Evolutionary conservation across 2,797 vertebrate species (phyloP), one percentile per base, ranked within the genome.

Genomic region (Mergus octosetaceus): DNA sequence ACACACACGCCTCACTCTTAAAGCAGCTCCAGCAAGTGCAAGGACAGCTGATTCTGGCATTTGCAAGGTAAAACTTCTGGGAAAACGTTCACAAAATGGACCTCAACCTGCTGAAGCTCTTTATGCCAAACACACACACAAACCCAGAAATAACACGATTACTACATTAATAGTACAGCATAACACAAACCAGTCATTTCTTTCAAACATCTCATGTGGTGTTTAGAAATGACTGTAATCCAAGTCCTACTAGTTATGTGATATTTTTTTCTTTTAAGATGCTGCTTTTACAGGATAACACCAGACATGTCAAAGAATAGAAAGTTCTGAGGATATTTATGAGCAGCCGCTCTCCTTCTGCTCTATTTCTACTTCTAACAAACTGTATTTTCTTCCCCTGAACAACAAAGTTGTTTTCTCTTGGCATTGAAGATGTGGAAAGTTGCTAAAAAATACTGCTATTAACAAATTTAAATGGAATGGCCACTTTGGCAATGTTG

Each of bases 391-490:
- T 49, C 56, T 21, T 47, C 39, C 89, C 82, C 88, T 38, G 53
- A 96, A 96, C 86, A 97, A 98, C 95, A 97, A 97, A 96, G 95
- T 79, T 96, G 79, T 95, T 96, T 95, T 91, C 75, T 70, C 64
- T 93, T 75, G 68, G 93, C 86, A 93, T 62, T 10, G 70, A 93
- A 98, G 97, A 98, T 88, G 94, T 97, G 28, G 60, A 88, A 97
- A 91, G 77, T 93, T 87, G 91, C 94, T 96, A 53, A 94, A 97
- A 74, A 87, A 61, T 66, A 93, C 84, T 94, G 96, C 97, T 97
- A 97, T 97, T 97, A 98, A 98, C 97, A 98, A 97, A 98, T 98
- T 98, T 98, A 98, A 98, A 98, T 94, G 94, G 97, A 97, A 97
- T 97, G 97, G 97, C 94, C 88, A 92, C 87, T 90, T 95, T 65